phyloP scores from a whole-genome alignment of 2,113 vertebrate species.

The Calidris pugnax region DNA sequence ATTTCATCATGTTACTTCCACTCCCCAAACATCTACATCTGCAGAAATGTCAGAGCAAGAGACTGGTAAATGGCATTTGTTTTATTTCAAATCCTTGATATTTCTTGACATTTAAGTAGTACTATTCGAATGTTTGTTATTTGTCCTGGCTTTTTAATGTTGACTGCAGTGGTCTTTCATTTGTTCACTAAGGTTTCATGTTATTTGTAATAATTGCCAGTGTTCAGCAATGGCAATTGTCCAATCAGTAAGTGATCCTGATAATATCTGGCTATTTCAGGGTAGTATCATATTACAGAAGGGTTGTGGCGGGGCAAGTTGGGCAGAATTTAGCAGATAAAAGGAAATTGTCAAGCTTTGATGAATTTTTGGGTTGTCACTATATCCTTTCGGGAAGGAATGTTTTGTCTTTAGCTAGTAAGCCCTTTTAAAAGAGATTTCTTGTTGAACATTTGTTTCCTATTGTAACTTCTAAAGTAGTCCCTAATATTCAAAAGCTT shows the following conservation, averaged over 20 bases:
- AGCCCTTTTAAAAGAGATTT: background rate
- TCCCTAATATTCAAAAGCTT: background rate
- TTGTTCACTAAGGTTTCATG: background rate
- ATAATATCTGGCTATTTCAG: background rate
- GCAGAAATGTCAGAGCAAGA: background rate
- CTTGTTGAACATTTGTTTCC: background rate
- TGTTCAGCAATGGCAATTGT: background rate
- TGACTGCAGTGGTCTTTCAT: background rate
- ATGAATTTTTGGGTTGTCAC: background rate
- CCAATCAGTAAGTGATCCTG: background rate
- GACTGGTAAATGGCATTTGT: background rate
- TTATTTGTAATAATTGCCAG: background rate
- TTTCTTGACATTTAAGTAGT: background rate
- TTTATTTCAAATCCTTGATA: background rate
- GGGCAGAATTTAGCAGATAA: background rate
- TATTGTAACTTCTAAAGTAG: background rate
- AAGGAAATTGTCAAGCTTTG: background rate
- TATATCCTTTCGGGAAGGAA: background rate
- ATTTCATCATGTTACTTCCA: background rate
- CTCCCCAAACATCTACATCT: background rate
- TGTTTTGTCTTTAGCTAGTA: background rate
- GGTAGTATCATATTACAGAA: background rate
- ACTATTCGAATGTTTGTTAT: background rate
- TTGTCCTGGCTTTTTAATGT: background rate
- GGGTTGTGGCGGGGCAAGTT: accelerated